A percentile compares a stretch with the other conserved stretches of the same genome.
phyloP scores from a whole-genome alignment of 2,888 invertebrate genomes.

The Malachius bipustulatus region DNA sequence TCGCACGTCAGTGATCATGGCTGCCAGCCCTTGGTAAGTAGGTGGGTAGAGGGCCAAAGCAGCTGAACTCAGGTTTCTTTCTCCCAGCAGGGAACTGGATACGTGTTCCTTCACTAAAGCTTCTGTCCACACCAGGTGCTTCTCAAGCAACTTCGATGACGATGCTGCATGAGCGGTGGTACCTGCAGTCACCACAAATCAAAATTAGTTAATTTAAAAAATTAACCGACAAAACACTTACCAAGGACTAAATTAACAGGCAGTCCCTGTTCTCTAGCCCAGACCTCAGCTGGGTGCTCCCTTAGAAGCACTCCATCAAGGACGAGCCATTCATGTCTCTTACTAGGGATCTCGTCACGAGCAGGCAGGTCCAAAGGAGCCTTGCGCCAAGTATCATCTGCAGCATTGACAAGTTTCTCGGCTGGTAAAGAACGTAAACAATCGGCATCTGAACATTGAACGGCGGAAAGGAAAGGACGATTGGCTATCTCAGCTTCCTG shows the following conservation, averaged over 20 bases:
- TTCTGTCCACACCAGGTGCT: slow-evolving; percentile 54
- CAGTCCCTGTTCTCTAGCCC: slow-evolving; percentile 40
- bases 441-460: slow-evolving; percentile 39
- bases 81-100: slow-evolving; percentile 50
- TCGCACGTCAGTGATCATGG: slow-evolving; percentile 67
- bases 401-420: slow-evolving; percentile 50
- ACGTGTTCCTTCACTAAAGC: slow-evolving; percentile 53
- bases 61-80: slow-evolving; percentile 48
- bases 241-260: slow-evolving; percentile 47
- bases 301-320: slow-evolving; percentile 59
- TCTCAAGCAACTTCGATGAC: slow-evolving; percentile 46
- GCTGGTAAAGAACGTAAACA: slow-evolving; percentile 46
- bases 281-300: slow-evolving; percentile 52
- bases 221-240: too few relatives aligned
- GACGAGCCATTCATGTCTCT: slow-evolving; percentile 59
- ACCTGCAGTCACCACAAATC: too few relatives aligned
- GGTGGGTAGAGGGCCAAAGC: slow-evolving; percentile 55
- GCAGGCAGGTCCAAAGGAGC: slow-evolving; percentile 44
- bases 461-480: slow-evolving; percentile 45
- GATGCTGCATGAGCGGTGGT: slow-evolving; percentile 64
- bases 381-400: slow-evolving; percentile 62
- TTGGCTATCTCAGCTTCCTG: slow-evolving; percentile 49
- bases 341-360: slow-evolving; percentile 42
- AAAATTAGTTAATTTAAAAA: too few relatives aligned
- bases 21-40: slow-evolving; percentile 52